Evolutionary conservation across 2,797 vertebrate genomes (phyloP).

Genomic region (Mus minutoides): DNA sequence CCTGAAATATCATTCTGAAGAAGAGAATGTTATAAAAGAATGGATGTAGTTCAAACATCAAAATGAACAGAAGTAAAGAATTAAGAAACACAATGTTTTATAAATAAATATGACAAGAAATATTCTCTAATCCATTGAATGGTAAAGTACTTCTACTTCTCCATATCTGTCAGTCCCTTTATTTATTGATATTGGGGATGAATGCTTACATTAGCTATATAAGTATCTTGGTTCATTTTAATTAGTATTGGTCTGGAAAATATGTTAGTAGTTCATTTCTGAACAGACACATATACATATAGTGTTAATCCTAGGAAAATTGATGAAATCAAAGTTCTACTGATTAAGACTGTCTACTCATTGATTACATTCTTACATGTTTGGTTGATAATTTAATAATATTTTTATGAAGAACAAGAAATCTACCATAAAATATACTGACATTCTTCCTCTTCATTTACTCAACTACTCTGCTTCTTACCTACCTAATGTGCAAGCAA

Average conservation of each 20-base stretch:
- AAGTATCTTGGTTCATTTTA: conserved; percentile 30
- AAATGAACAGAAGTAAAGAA: conserved; percentile 1
- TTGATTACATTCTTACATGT: conserved; percentile 7
- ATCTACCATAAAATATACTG: conserved; percentile 41
- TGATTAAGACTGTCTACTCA: not conserved
- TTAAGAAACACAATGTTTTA: not conserved
- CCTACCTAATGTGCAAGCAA: conserved; percentile 14
- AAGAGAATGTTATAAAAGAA: not conserved
- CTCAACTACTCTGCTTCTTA: not conserved
- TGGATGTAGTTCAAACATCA: not conserved
- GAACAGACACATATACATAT: not conserved
- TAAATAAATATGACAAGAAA: conserved; percentile 19
- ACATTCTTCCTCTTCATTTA: conserved; percentile 42
- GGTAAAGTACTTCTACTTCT: not conserved
- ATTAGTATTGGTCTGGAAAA: conserved; percentile 21
- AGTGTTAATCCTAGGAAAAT: conserved; percentile 4
- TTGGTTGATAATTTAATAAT: not conserved
- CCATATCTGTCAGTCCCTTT: not conserved
- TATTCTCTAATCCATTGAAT: not conserved
- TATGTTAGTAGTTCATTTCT: conserved; percentile 40
- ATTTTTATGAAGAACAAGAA: conserved; percentile 39
- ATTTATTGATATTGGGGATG: not conserved
- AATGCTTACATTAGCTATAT: conserved; percentile 6
- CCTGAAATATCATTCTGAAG: not conserved
- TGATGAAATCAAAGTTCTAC: conserved; percentile 14